These are phyloP conservation scores for Emydoidea blandingii DNA, from an alignment of 2,797 vertebrate genomes.

Conservation along the genomic window DNA sequence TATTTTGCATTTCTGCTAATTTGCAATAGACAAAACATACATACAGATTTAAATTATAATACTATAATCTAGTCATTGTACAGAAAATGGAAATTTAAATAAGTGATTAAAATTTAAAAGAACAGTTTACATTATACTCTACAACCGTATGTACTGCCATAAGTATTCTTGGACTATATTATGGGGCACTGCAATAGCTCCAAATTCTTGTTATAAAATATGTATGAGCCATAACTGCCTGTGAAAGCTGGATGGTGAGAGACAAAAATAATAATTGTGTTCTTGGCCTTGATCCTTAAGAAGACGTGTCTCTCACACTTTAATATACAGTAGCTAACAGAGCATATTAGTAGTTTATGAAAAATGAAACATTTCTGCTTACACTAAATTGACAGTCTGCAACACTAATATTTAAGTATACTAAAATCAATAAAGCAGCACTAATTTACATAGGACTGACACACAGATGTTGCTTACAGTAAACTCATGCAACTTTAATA, in stretches of 20 bases:
- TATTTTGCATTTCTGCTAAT: conserved; percentile 2
- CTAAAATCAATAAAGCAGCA: conserved; percentile 40
- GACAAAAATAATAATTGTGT: conserved; percentile 64
- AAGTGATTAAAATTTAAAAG: conserved; percentile 16
- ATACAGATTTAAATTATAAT: not conserved
- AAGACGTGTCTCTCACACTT: not conserved
- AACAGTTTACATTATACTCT: not conserved
- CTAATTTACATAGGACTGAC: conserved; percentile 20
- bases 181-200: conserved; percentile 39
- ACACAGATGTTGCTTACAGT: conserved; percentile 16
- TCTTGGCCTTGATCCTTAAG: conserved; percentile 61
- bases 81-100: not conserved
- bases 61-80: not conserved
- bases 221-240: conserved; percentile 75
- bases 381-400: conserved; percentile 29
- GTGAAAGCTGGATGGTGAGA: conserved; percentile 66
- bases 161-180: conserved; percentile 54
- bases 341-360: conserved; percentile 46
- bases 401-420: not conserved
- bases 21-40: not conserved
- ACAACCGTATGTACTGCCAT: conserved; percentile 31
- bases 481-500: not conserved
- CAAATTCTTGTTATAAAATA: conserved; percentile 74
- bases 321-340: conserved; percentile 42
- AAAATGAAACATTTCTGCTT: conserved; percentile 49